phyloP scores from a whole-genome alignment of 2,797 vertebrate species.

The Knipowitschia caucasica region DNA sequence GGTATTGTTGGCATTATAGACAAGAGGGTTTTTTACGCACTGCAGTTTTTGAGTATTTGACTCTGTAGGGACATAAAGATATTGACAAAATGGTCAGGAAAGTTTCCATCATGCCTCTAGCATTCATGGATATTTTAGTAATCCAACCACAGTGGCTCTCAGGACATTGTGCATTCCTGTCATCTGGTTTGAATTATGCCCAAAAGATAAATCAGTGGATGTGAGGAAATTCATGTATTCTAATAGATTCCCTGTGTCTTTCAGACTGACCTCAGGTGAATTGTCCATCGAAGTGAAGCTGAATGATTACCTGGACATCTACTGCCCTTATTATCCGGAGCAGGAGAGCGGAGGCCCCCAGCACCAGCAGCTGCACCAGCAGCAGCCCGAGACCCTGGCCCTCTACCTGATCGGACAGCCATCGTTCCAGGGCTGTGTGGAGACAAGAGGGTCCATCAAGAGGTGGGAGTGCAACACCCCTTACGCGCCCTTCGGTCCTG shows the following conservation, averaged over 20 bases:
- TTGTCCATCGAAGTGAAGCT: slow-evolving; percentile 82
- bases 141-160: slow-evolving; percentile 4
- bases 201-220: not conserved
- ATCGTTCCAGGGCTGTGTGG: slow-evolving; percentile 81
- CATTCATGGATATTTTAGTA: slow-evolving; percentile 39
- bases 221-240: not conserved
- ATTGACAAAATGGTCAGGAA: slow-evolving; percentile 39
- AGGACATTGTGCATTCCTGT: slow-evolving; percentile 1
- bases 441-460: slow-evolving; percentile 78
- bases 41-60: too few relatives aligned
- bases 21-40: too few relatives aligned
- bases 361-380: not conserved
- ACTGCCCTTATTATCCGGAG: slow-evolving; percentile 86
- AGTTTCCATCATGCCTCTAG: slow-evolving; percentile 7
- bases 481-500: slow-evolving; percentile 75
- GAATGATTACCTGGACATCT: slow-evolving; percentile 92
- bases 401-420: slow-evolving; percentile 75
- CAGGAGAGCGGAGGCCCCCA: slow-evolving; percentile 20
- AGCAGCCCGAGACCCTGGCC: slow-evolving; percentile 61
- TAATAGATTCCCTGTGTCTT: slow-evolving; percentile 16
- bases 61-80: slow-evolving; percentile 30
- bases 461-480: slow-evolving; percentile 91
- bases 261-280: slow-evolving; percentile 84
- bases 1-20: too few relatives aligned
- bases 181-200: not conserved